A percentile compares a stretch with the other conserved stretches of the same genome.
Conservation (phyloP, 2,888 invertebrate species). For the Agrotis puta region DNA sequence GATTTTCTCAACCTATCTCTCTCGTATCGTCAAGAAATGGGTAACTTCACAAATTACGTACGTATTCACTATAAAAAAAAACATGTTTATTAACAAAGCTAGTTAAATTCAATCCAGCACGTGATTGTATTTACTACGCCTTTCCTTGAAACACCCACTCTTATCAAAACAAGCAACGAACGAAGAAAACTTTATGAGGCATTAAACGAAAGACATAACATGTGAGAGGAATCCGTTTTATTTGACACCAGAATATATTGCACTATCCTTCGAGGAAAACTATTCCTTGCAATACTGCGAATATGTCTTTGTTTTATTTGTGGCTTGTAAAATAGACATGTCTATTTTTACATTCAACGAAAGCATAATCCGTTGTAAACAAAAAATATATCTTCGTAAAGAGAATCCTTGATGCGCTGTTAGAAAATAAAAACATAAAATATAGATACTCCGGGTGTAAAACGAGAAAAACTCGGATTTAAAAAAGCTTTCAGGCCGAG, state of each 20-base stretch:
- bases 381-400: not conserved
- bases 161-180: constrained; percentile 40
- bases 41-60: constrained; percentile 24
- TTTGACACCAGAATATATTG: constrained; percentile 41
- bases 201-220: constrained; percentile 36
- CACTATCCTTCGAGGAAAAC: constrained; percentile 27
- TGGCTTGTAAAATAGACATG: not conserved
- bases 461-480: not conserved
- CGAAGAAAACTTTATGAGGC: constrained; percentile 46
- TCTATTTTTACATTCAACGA: not conserved
- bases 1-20: not conserved
- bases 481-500: not conserved
- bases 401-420: not conserved
- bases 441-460: not conserved
- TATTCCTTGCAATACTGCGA: constrained; percentile 9
- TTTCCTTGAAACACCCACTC: constrained; percentile 42
- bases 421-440: not conserved
- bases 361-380: not conserved
- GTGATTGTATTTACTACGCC: constrained; percentile 44
- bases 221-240: constrained; percentile 37
- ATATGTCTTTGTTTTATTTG: constrained; percentile 14
- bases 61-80: not conserved
- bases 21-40: not conserved
- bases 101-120: constrained; percentile 33
- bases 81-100: constrained; percentile 50